Evolutionary conservation across 2,888 invertebrate genomes (phyloP).

Genomic region (Tolmerus cingulatus): DNA sequence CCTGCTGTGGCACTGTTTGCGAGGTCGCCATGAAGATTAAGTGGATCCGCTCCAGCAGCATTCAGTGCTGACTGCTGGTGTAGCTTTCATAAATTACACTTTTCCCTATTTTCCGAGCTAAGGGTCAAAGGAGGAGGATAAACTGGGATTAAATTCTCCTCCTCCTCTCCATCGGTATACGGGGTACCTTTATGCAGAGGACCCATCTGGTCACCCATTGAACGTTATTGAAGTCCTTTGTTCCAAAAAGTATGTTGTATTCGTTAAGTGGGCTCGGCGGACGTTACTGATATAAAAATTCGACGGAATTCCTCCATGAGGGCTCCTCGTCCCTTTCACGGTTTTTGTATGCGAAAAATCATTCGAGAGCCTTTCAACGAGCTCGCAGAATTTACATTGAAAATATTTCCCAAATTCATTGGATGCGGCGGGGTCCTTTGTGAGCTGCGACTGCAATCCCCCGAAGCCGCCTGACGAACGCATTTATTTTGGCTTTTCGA

Average conservation of each 20-base stretch:
- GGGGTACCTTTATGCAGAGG: not conserved
- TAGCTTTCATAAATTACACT: not conserved
- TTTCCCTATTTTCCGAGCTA: not conserved
- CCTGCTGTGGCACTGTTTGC: not conserved
- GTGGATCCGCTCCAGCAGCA: not conserved
- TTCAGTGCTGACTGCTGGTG: not conserved
- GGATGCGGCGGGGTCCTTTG: not conserved
- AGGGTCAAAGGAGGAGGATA: not conserved
- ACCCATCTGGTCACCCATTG: slow-evolving; percentile 1
- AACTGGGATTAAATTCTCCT: not conserved
- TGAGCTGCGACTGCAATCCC: not conserved
- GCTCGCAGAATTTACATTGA: not conserved
- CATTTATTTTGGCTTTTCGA: not conserved
- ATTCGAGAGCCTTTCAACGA: not conserved
- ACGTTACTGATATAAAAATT: not conserved
- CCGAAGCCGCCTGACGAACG: not conserved
- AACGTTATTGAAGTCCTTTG: slow-evolving; percentile 2
- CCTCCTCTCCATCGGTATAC: not conserved
- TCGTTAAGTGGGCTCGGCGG: not conserved
- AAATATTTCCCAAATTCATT: not conserved
- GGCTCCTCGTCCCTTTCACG: not conserved
- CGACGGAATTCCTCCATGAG: not conserved
- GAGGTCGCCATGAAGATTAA: slow-evolving; percentile 7
- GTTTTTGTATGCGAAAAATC: not conserved
- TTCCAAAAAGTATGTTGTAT: not conserved